phyloP scores from a whole-genome alignment of 2,888 invertebrate species.

The Poecilobothrus nobilitatus region DNA sequence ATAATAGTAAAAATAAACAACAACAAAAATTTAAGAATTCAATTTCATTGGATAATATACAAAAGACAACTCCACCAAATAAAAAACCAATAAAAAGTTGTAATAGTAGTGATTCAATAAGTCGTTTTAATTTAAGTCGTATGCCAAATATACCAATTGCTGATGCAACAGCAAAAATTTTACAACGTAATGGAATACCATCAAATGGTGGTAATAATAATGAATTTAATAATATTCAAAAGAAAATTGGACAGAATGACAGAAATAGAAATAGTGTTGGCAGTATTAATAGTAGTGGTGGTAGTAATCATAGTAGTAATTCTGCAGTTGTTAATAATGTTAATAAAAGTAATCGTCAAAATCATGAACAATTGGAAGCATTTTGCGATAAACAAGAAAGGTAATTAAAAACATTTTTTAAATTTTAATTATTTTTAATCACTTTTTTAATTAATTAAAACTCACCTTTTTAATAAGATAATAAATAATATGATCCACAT shows the following conservation, averaged over 20 bases:
- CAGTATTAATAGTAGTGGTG: not conserved
- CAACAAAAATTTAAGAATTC: conserved; percentile 16
- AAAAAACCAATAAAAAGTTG: conserved; percentile 23
- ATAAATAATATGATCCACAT: too few species aligned
- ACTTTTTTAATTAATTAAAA: not conserved
- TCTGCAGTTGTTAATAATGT: too few species aligned
- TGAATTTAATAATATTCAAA: not conserved
- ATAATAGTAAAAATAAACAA: conserved; percentile 20
- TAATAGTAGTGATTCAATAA: conserved; percentile 30
- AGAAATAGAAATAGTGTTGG: not conserved
- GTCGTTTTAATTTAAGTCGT: conserved; percentile 18
- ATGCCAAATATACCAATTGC: conserved; percentile 27
- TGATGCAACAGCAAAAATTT: conserved; percentile 30
- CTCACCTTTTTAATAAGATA: too few species aligned
- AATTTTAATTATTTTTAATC: conserved; percentile 14
- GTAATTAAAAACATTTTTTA: conserved; percentile 9
- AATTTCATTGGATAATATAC: conserved; percentile 22
- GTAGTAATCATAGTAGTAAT: not conserved
- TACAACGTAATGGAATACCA: conserved; percentile 30
- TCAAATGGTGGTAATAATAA: conserved; percentile 20
- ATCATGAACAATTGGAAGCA: conserved; percentile 12
- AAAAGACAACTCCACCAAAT: conserved; percentile 7
- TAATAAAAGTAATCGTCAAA: not conserved
- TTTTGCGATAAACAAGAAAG: conserved; percentile 11
- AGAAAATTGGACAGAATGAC: not conserved